Evolutionary conservation across 2,888 invertebrate genomes (phyloP).

Genomic region (Calameuta filiformis): DNA sequence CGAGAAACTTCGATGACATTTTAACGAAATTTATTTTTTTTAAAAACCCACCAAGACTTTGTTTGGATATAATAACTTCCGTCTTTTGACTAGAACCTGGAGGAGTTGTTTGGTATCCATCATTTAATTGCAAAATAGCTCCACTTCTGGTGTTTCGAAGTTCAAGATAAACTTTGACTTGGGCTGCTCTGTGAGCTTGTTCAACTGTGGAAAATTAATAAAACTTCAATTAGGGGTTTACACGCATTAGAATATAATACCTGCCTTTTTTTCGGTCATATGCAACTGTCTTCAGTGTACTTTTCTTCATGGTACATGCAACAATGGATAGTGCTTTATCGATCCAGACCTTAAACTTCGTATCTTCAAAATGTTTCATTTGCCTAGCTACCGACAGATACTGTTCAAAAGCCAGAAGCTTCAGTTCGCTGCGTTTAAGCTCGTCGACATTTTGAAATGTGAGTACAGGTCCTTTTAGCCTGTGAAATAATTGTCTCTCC

Average conservation of each 20-base stretch:
- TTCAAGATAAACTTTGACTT: neutral
- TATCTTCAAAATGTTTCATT: constrained; percentile 81
- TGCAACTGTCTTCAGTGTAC: constrained; percentile 73
- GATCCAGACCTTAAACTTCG: constrained; percentile 79
- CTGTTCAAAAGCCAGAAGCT: constrained; percentile 80
- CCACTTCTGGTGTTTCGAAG: neutral
- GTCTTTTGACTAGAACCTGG: constrained; percentile 14
- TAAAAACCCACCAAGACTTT: constrained; percentile 21
- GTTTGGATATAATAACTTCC: constrained; percentile 24
- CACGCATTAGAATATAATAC: neutral
- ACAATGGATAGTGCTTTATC: constrained; percentile 73
- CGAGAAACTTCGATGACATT: neutral
- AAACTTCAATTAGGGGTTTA: neutral
- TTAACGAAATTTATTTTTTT: neutral
- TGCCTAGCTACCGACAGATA: constrained; percentile 81
- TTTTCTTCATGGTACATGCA: constrained; percentile 76
- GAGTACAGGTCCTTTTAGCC: constrained; percentile 83
- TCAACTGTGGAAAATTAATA: constrained; percentile 10
- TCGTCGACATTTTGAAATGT: constrained; percentile 81
- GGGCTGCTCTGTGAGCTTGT: neutral
- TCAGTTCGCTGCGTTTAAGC: constrained; percentile 78
- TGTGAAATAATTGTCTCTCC: constrained; percentile 82
- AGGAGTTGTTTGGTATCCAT: constrained; percentile 9
- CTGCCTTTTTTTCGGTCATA: constrained; percentile 36
- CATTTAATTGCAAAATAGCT: neutral